Evolutionary conservation across 64 coral and sea anemone species (phyloP).

Genomic region (Platygyra sinensis): DNA sequence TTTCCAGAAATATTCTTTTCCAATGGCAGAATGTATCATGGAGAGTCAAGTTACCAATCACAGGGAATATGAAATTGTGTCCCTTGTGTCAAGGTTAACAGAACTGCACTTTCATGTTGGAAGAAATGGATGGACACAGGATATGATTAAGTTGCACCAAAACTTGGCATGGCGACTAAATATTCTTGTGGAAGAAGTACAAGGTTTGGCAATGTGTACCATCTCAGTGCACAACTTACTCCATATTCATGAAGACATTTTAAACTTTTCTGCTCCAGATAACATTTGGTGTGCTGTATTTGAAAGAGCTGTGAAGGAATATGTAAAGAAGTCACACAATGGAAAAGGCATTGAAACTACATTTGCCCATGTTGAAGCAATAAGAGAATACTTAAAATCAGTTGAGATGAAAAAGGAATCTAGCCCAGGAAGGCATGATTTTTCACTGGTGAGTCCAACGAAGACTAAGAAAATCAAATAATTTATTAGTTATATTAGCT

Average conservation of each 20-base stretch:
- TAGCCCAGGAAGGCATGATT: too few relatives aligned
- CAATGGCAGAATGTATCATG: slow-evolving; percentile 53
- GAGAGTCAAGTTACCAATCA: slow-evolving; percentile 3
- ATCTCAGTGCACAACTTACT: slow-evolving; percentile 70
- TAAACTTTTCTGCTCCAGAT: slow-evolving; percentile 53
- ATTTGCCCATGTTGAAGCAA: slow-evolving; percentile 70
- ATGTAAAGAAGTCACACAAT: slow-evolving; percentile 58
- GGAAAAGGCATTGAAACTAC: slow-evolving; percentile 72
- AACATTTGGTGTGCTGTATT: slow-evolving; percentile 56
- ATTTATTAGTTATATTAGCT: too few relatives aligned
- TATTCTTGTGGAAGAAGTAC: slow-evolving; percentile 43
- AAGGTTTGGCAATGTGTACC: slow-evolving; percentile 55
- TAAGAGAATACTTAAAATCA: slow-evolving; percentile 49
- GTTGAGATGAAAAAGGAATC: too few relatives aligned
- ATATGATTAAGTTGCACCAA: slow-evolving; percentile 31
- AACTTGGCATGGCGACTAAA: slow-evolving; percentile 56
- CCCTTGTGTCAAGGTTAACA: slow-evolving; percentile 40
- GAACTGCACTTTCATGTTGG: slow-evolving; percentile 49
- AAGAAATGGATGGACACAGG: slow-evolving; percentile 48
- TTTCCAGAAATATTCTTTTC: slow-evolving; percentile 70
- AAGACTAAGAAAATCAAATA: too few relatives aligned
- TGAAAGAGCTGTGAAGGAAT: slow-evolving; percentile 71
- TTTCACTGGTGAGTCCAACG: too few relatives aligned
- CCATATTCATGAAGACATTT: slow-evolving; percentile 62
- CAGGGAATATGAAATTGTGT: not conserved